Evolutionary conservation across 1,140 invertebrate genomes (phyloP).

Genomic region (Drosophila pallidifrons): DNA sequence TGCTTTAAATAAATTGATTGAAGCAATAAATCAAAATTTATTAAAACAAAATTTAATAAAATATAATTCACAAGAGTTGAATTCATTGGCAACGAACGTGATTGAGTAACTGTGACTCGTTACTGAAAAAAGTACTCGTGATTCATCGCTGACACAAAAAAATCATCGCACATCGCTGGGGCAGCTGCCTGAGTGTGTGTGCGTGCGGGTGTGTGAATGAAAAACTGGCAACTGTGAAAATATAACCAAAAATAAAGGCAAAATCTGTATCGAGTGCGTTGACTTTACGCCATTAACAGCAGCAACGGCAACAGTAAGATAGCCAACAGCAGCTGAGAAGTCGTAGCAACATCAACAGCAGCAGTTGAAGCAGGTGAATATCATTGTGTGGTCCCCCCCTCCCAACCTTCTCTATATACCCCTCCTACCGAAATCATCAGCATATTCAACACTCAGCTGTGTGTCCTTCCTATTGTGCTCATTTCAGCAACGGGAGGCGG

Average conservation of each 20-base stretch:
- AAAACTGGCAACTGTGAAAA: conserved; percentile 78
- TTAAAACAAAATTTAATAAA: too few species aligned
- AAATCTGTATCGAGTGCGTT: conserved; percentile 41
- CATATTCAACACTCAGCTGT: conserved; percentile 37
- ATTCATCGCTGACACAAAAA: conserved; percentile 20
- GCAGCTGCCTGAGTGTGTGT: conserved; percentile 35
- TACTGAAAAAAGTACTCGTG: conserved; percentile 4
- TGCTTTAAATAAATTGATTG: not conserved
- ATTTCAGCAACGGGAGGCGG: not conserved
- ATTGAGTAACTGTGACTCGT: conserved; percentile 17
- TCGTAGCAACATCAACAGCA: conserved; percentile 14
- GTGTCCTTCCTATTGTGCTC: conserved; percentile 19
- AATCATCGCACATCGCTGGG: conserved; percentile 26
- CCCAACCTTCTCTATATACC: not conserved
- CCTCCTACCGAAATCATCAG: not conserved
- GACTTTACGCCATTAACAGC: conserved; percentile 34
- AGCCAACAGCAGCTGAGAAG: conserved; percentile 25
- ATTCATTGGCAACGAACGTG: too few species aligned
- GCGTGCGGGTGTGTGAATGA: conserved; percentile 69
- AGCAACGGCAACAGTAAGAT: conserved; percentile 8
- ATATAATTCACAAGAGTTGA: too few species aligned
- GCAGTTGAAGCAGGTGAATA: conserved; percentile 43
- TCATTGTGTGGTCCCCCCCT: conserved; percentile 7
- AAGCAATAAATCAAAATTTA: not conserved
- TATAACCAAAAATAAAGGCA: conserved; percentile 78